phyloP scores from a whole-genome alignment of 53 echinoderm and acorn worm species.

The Actinopyga echinites region DNA sequence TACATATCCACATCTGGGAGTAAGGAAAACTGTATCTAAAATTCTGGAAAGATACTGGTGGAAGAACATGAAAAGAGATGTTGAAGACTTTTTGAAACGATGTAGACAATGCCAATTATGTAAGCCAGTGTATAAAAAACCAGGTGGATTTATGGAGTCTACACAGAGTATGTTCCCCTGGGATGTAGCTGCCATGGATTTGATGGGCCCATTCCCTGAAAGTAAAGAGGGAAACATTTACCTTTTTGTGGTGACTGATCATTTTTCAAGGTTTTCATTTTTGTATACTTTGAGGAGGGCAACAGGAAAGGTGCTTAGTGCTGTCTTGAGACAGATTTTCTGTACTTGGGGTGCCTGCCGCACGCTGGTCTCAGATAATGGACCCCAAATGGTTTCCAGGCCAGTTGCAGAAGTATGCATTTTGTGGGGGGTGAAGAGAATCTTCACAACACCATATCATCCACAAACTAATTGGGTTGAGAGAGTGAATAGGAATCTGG shows the following conservation, averaged over 20 bases:
- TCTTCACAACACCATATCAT: slow-evolving; percentile 61
- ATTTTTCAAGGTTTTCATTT: slow-evolving; percentile 41
- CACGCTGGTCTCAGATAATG: slow-evolving; percentile 61
- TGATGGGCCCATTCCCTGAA: slow-evolving; percentile 52
- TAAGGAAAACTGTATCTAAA: slow-evolving; percentile 56
- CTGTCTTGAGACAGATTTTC: slow-evolving; percentile 50
- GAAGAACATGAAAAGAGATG: slow-evolving; percentile 27
- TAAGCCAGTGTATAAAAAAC: slow-evolving; percentile 54
- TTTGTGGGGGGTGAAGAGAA: slow-evolving; percentile 55
- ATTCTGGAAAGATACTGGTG: slow-evolving; percentile 17
- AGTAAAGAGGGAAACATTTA: slow-evolving; percentile 47
- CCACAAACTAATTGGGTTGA: slow-evolving; percentile 71
- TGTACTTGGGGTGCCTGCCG: slow-evolving; percentile 52
- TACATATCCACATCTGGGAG: slow-evolving; percentile 55
- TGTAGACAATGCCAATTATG: slow-evolving; percentile 38
- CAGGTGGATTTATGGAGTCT: slow-evolving; percentile 53
- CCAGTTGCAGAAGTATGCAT: slow-evolving; percentile 42
- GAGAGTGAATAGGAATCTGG: slow-evolving; percentile 60
- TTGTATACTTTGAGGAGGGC: slow-evolving; percentile 39
- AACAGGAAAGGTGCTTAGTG: slow-evolving; percentile 25
- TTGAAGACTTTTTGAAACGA: slow-evolving; percentile 34
- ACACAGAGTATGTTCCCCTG: slow-evolving; percentile 19
- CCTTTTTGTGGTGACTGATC: slow-evolving; percentile 46
- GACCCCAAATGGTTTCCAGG: slow-evolving; percentile 52
- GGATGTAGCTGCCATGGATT: slow-evolving; percentile 53